Base-by-base conservation (phyloP, 2,113 vertebrate species). In the Vulpes ferrilata region DNA sequence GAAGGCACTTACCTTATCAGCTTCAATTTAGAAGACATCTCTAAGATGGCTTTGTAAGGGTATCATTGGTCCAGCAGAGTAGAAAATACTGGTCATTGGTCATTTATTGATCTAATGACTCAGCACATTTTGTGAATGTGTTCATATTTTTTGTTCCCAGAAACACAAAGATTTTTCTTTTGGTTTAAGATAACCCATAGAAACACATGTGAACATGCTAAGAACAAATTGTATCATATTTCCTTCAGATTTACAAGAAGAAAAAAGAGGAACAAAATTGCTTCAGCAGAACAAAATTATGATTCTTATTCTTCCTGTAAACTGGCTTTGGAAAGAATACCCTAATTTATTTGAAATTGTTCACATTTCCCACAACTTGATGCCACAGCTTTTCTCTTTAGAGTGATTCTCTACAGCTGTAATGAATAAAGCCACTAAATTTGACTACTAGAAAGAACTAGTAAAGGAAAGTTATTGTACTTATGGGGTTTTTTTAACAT, bases 351-450 rank as follows among this genome's bases (percentile, higher is more conserved):
- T 92, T 94, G 76, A 69, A 90, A 80, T 25, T 90, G 43, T 35
- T 96, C 96, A 90, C 20, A 88, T 94, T 79, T 95, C 91, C 79
- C 73, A 20, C 67, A 89, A 97, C 8, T 90, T 57, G n/a, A 79
- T 67, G 20, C 20, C 95, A 81, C 30, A 81, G 55, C 62, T 59
- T 92, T 85, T 90, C 79, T 92, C 48, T 89, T 94, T 51, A 83
- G 38, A 82, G 73, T 95, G 38, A 92, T 83, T 88, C 73, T 51
- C 73, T 35, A 51, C 86, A 97, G 57, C 82, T 91, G 6, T 30
- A 93, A 80, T 95, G 60, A 95, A 88, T 17, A 38, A 80, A 91
- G 48, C 25, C 60, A 96, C 62, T 78, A 85, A 71, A 67, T 51
- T 17, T 78, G 19, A 94, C 17, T 85, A 19, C 23, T 67, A 32